These are phyloP conservation scores for Halcyon malimbica DNA, from an alignment of 2,113 vertebrate genomes.

Conservation along the genomic window DNA sequence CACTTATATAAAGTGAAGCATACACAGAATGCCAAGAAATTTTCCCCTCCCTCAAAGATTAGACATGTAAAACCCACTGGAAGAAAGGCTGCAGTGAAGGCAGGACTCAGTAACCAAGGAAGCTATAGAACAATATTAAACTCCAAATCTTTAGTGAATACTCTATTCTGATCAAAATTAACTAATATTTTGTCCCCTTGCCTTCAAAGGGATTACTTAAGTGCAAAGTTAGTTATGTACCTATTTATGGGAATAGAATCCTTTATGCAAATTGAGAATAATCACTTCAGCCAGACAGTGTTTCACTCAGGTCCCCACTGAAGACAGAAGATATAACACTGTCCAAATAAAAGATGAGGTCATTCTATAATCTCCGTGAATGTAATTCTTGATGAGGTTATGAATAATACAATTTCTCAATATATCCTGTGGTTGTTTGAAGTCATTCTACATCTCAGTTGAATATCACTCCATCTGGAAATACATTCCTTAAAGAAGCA, in stretches of 20 bases:
- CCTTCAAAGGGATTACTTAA: background rate
- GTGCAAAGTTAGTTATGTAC: background rate
- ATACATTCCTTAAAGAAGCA: background rate
- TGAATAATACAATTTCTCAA: conserved; percentile 14
- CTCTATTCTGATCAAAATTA: background rate
- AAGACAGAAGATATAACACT: background rate
- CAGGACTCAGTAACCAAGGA: background rate
- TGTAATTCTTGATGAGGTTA: background rate
- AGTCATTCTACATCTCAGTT: background rate
- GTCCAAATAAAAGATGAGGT: background rate
- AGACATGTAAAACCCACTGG: background rate
- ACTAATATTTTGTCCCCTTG: background rate
- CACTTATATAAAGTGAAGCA: background rate
- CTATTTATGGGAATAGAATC: background rate
- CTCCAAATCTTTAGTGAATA: background rate
- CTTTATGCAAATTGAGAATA: conserved; percentile 9
- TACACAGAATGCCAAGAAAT: background rate
- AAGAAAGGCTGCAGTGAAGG: background rate
- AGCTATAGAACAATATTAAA: background rate
- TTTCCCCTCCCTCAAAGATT: background rate
- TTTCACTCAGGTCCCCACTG: background rate
- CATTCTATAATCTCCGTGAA: background rate
- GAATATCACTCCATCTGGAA: background rate
- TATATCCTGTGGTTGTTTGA: background rate
- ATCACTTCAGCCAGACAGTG: background rate